Percentiles rank a stretch among this genome's conserved stretches.
These are phyloP conservation scores for Spea hammondii DNA, from an alignment of 2,797 vertebrate species.

Conservation along the genomic window DNA sequence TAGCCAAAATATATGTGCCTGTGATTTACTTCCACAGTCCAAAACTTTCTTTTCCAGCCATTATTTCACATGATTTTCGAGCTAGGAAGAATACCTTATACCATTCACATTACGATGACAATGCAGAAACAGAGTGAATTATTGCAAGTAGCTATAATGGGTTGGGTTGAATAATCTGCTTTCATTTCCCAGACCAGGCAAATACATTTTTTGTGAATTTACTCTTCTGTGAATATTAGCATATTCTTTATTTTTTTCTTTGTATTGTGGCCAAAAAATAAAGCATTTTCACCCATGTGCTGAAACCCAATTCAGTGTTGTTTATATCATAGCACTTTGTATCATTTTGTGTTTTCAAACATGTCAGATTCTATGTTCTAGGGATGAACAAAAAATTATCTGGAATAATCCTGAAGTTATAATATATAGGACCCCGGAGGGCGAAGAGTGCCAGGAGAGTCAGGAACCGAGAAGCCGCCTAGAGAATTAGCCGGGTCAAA, in stretches of 20 bases:
- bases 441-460: no score
- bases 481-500: no score
- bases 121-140: conserved; percentile 4
- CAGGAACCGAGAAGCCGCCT: no score
- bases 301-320: conserved; percentile 5
- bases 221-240: conserved; percentile 11
- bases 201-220: conserved; percentile 24
- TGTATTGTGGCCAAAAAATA: neutral
- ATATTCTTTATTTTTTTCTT: conserved; percentile 6
- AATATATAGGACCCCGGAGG: neutral
- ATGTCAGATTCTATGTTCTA: conserved; percentile 18
- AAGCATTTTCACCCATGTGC: neutral
- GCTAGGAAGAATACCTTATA: neutral
- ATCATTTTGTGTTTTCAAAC: conserved; percentile 23
- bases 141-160: conserved; percentile 11
- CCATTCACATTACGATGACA: conserved; percentile 3
- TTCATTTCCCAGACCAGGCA: conserved; percentile 17
- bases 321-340: conserved; percentile 18
- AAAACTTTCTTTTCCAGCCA: conserved; percentile 7
- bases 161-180: conserved; percentile 21
- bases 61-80: conserved; percentile 15
- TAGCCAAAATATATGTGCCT: neutral
- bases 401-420: conserved; percentile 15
- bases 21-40: conserved; percentile 12
- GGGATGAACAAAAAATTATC: conserved; percentile 36